Conservation (phyloP, 1,140 invertebrate genomes). For the Drosophila bipectinata region DNA sequence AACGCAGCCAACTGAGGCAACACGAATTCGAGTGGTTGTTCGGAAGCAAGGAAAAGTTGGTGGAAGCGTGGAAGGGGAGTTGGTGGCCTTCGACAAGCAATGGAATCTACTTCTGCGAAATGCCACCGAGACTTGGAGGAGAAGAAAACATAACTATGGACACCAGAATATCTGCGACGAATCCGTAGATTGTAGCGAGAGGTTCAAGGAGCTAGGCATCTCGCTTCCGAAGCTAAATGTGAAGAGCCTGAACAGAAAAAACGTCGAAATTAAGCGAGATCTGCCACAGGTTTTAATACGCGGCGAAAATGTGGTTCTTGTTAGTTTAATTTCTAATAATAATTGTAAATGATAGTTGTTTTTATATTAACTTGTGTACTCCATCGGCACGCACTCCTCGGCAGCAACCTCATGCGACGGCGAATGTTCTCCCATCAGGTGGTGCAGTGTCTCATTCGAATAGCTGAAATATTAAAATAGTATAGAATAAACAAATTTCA, state of each 20-base stretch:
- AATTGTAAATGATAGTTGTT: constrained; percentile 19
- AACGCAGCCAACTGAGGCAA: not conserved
- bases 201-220: constrained; percentile 63
- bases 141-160: constrained; percentile 84
- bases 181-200: constrained; percentile 40
- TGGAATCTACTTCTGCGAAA: constrained; percentile 96
- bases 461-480: constrained; percentile 85
- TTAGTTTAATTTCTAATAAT: constrained; percentile 49
- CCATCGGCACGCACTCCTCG: constrained; percentile 88
- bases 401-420: constrained; percentile 88
- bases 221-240: constrained; percentile 84
- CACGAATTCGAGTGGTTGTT: constrained; percentile 88
- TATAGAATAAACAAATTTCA: too few relatives aligned
- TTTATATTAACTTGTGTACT: constrained; percentile 78
- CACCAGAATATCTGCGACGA: constrained; percentile 58
- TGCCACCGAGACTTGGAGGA: constrained; percentile 93
- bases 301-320: constrained; percentile 91
- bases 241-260: constrained; percentile 86
- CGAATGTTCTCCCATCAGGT: constrained; percentile 89
- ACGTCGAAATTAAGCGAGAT: constrained; percentile 89
- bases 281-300: constrained; percentile 92
- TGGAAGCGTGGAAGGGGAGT: constrained; percentile 91
- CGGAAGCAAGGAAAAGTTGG: constrained; percentile 88
- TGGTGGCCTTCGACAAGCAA: constrained; percentile 96
- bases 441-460: constrained; percentile 87